These are phyloP conservation scores for Dione juno DNA, from an alignment of 2,888 invertebrate species.

Conservation along the genomic window DNA sequence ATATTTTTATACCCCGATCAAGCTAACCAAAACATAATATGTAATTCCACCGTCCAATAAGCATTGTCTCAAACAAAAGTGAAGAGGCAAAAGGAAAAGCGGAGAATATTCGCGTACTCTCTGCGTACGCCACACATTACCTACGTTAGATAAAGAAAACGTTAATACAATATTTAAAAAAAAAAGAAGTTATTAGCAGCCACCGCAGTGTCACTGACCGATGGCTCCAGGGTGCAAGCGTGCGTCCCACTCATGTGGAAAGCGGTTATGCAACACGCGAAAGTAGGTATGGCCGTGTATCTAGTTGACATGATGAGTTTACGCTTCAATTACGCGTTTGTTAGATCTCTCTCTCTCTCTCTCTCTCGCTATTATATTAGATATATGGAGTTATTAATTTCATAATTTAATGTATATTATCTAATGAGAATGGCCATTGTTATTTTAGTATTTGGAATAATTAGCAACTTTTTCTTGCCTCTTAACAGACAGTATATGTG, in stretches of 20 bases:
- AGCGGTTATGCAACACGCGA: slow-evolving; percentile 82
- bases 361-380: background rate
- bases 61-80: too few relatives aligned
- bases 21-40: too few relatives aligned
- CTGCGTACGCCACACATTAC: too few relatives aligned
- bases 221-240: slow-evolving; percentile 69
- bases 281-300: slow-evolving; percentile 64
- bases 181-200: background rate
- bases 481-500: too few relatives aligned
- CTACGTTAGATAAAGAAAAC: too few relatives aligned
- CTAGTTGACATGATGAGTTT: slow-evolving; percentile 57
- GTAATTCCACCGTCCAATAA: too few relatives aligned
- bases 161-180: background rate
- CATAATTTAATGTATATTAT: background rate
- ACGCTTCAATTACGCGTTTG: slow-evolving; percentile 34
- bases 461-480: too few relatives aligned
- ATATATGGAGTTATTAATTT: background rate
- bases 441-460: too few relatives aligned
- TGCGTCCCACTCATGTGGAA: slow-evolving; percentile 75
- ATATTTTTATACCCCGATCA: background rate
- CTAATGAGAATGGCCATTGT: too few relatives aligned
- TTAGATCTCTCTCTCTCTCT: slow-evolving; percentile 19
- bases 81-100: too few relatives aligned
- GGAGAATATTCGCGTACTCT: too few relatives aligned
- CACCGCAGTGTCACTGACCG: slow-evolving; percentile 70